These are phyloP conservation scores for Stegostoma tigrinum DNA, from an alignment of 2,113 vertebrate species.

Conservation along the genomic window DNA sequence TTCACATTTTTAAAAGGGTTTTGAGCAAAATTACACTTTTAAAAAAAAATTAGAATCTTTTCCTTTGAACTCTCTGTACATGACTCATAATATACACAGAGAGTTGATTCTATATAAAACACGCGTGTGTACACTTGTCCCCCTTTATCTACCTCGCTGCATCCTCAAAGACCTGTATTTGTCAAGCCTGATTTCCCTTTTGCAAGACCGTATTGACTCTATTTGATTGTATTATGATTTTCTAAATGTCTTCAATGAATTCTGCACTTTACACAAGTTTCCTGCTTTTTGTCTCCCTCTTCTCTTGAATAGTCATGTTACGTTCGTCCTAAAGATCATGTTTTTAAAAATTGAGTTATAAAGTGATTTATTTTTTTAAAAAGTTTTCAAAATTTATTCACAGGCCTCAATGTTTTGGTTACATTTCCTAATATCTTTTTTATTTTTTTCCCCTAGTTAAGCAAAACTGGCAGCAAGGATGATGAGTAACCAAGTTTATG, in stretches of 20 bases:
- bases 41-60: too few species aligned
- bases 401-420: neutral
- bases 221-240: neutral
- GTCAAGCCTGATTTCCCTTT: neutral
- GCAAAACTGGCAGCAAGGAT: constrained; percentile 89
- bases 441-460: constrained; percentile 64
- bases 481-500: constrained; percentile 60
- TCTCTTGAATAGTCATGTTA: neutral
- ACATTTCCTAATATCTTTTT: constrained; percentile 36
- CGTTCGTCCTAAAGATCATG: neutral
- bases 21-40: too few species aligned
- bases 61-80: too few species aligned
- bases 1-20: too few species aligned
- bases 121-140: neutral
- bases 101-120: too few species aligned
- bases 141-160: neutral
- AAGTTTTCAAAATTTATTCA: neutral
- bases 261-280: neutral
- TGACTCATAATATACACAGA: too few species aligned
- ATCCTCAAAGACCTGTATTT: neutral
- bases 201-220: too few species aligned
- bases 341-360: neutral
- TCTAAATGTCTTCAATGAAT: neutral
- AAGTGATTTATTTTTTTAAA: neutral
- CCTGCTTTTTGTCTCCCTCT: neutral